These are phyloP conservation scores for Lordiphosa stackelbergi DNA, from an alignment of 1,140 invertebrate genomes.

Conservation along the genomic window DNA sequence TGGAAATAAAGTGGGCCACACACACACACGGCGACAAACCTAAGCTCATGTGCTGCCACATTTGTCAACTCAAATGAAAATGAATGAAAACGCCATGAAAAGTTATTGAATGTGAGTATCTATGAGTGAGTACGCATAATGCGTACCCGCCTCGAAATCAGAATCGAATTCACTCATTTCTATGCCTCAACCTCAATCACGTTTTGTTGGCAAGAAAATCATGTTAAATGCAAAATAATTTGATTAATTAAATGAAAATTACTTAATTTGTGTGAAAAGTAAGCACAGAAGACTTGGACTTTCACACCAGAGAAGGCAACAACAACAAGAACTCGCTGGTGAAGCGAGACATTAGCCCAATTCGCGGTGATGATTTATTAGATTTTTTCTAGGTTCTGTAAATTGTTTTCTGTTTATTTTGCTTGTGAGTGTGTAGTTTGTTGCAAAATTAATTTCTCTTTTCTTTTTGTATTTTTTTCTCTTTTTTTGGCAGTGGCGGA, in stretches of 20 bases:
- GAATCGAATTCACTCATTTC: constrained; percentile 25
- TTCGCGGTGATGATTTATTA: constrained; percentile 67
- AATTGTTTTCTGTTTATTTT: constrained; percentile 45
- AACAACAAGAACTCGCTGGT: constrained; percentile 32
- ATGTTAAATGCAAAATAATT: constrained; percentile 60
- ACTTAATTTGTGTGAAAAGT: constrained; percentile 48
- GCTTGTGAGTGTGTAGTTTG: constrained; percentile 1
- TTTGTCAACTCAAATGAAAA: constrained; percentile 72
- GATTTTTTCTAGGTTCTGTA: constrained; percentile 64
- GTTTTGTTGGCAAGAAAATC: constrained; percentile 21
- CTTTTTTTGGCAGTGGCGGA: constrained; percentile 38
- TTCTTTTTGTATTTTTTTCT: constrained; percentile 28
- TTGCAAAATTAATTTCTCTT: constrained; percentile 66
- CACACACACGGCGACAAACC: constrained; percentile 16
- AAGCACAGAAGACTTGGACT: neutral
- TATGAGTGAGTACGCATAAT: constrained; percentile 22
- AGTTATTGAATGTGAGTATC: constrained; percentile 17
- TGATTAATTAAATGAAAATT: constrained; percentile 59
- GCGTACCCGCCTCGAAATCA: constrained; percentile 14
- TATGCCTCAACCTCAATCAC: constrained; percentile 36
- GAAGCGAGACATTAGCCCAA: constrained; percentile 66
- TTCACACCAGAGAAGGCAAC: too few relatives aligned
- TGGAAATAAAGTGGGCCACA: constrained; percentile 66
- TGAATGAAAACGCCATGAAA: constrained; percentile 62
- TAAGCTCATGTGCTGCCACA: constrained; percentile 39